A percentile compares a stretch with the other conserved stretches of the same genome.
These are phyloP conservation scores for Novumbra hubbsi DNA, from an alignment of 2,797 vertebrate genomes.

Conservation along the genomic window DNA sequence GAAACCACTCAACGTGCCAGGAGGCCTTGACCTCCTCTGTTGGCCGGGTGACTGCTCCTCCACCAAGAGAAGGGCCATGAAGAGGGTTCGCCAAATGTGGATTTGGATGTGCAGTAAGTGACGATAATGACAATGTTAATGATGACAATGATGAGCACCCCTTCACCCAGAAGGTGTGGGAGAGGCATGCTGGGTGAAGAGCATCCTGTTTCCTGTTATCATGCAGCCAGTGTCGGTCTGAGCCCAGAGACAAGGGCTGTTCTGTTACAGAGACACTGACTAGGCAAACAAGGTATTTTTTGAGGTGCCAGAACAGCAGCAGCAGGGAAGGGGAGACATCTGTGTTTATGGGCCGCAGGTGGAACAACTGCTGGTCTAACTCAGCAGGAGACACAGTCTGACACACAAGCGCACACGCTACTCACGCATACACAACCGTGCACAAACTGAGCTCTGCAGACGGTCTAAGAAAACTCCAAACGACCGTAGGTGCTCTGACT, in stretches of 20 bases:
- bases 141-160: constrained; percentile 8
- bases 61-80: background rate
- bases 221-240: background rate
- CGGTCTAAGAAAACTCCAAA: constrained; percentile 38
- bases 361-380: constrained; percentile 46
- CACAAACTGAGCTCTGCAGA: constrained; percentile 22
- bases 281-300: background rate
- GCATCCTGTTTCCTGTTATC: constrained; percentile 9
- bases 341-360: constrained; percentile 50
- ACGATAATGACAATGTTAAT: constrained; percentile 23
- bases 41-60: background rate
- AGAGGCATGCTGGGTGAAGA: background rate
- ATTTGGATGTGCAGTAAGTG: constrained; percentile 5
- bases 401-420: background rate
- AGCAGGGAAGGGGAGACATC: constrained; percentile 30
- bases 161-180: constrained; percentile 15
- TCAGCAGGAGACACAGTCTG: constrained; percentile 25
- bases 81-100: background rate
- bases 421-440: background rate
- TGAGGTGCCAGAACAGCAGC: constrained; percentile 10
- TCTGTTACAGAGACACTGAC: background rate
- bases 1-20: background rate
- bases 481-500: background rate
- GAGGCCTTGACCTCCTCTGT: constrained; percentile 4
- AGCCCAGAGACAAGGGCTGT: background rate